Evolutionary conservation across 2,797 vertebrate genomes (phyloP).

Genomic region (Mallotus villosus): DNA sequence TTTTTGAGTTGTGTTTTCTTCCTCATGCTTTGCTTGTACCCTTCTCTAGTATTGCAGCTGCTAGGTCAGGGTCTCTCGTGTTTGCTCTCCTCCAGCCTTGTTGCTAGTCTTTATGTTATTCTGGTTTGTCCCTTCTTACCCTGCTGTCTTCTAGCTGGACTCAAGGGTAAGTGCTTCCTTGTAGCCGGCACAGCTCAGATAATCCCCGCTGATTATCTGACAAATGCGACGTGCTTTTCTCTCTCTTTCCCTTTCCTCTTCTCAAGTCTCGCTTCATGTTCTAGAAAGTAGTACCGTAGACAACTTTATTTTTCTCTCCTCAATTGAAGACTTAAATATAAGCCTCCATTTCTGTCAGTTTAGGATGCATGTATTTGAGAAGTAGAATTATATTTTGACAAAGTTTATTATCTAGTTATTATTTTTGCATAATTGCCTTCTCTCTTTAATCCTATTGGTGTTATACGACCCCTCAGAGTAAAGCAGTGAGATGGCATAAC

Average conservation of each 20-base stretch:
- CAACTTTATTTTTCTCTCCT: constrained; percentile 80
- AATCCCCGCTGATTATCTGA: constrained; percentile 99
- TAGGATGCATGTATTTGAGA: constrained; percentile 95
- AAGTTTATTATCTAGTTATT: constrained; percentile 67
- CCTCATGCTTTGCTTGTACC: constrained; percentile 92
- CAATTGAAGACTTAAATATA: constrained; percentile 83
- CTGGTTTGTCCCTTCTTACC: constrained; percentile 99
- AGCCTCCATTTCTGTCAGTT: constrained; percentile 91
- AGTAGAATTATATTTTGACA: constrained; percentile 70
- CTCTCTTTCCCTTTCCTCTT: constrained; percentile 69
- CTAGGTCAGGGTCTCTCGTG: constrained; percentile 97
- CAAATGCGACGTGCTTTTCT: constrained; percentile 97
- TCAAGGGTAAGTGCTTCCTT: constrained; percentile 99
- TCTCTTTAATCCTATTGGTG: constrained; percentile 92
- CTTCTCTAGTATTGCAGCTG: constrained; percentile 89
- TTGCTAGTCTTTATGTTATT: constrained; percentile 99
- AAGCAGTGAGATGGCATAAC: constrained; percentile 76
- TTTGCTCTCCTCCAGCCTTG: constrained; percentile 99
- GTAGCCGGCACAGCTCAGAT: constrained; percentile 99
- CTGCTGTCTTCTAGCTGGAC: constrained; percentile 99
- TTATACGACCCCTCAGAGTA: constrained; percentile 89
- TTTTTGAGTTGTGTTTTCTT: constrained; percentile 84
- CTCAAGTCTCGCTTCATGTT: constrained; percentile 96
- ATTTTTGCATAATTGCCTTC: constrained; percentile 99
- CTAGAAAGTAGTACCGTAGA: constrained; percentile 88